These are phyloP conservation scores for Orthosia gracilis DNA, from an alignment of 2,888 invertebrate genomes.

Conservation along the genomic window DNA sequence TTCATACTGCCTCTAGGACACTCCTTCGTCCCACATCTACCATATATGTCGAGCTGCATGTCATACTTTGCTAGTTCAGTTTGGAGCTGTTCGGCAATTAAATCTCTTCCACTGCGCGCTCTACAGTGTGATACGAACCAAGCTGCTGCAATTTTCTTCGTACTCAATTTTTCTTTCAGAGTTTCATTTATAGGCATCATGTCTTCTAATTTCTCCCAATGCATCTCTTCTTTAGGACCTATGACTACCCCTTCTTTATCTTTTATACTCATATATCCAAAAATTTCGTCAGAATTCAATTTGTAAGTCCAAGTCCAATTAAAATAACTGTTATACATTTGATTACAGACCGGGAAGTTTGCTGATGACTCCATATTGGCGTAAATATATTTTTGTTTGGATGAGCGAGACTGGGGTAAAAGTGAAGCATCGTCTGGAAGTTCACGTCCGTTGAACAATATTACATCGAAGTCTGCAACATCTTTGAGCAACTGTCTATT, in stretches of 20 bases:
- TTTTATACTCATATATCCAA: constrained; percentile 73
- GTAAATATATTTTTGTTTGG: constrained; percentile 60
- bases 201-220: constrained; percentile 70
- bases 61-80: constrained; percentile 66
- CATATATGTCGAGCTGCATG: constrained; percentile 75
- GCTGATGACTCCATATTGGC: constrained; percentile 74
- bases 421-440: constrained; percentile 43
- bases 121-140: constrained; percentile 80
- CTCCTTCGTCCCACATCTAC: constrained; percentile 72
- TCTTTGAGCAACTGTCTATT: constrained; percentile 69
- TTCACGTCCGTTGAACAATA: constrained; percentile 78
- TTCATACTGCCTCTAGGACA: constrained; percentile 68
- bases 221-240: constrained; percentile 73
- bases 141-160: constrained; percentile 76
- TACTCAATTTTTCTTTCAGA: constrained; percentile 67
- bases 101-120: constrained; percentile 66
- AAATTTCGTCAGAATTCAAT: constrained; percentile 72
- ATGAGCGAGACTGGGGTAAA: constrained; percentile 71
- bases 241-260: constrained; percentile 67
- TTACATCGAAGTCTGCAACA: constrained; percentile 74
- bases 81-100: constrained; percentile 65
- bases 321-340: constrained; percentile 72
- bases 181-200: constrained; percentile 71
- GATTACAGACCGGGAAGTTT: constrained; percentile 72
- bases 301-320: constrained; percentile 81